These are phyloP conservation scores for Norana najaformis DNA, from an alignment of 2,888 invertebrate genomes.

Conservation along the genomic window DNA sequence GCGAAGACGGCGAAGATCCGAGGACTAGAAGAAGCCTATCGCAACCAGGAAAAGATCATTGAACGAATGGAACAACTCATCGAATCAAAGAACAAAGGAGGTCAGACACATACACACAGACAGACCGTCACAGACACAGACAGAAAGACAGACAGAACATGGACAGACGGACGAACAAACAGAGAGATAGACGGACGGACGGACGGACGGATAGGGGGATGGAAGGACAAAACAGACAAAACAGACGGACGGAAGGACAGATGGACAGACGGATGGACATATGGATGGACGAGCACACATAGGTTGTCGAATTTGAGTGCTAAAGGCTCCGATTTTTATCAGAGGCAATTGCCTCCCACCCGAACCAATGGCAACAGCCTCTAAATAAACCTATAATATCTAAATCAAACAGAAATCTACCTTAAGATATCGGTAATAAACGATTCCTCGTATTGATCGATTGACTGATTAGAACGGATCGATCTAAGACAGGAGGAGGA, in stretches of 20 bases:
- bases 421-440: too few species aligned
- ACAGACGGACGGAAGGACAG: background rate
- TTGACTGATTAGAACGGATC: too few species aligned
- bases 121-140: background rate
- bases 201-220: background rate
- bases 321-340: too few species aligned
- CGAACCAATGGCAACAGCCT: too few species aligned
- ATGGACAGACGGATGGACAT: background rate
- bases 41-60: slow-evolving; percentile 60
- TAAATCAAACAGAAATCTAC: too few species aligned
- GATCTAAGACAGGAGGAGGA: too few species aligned
- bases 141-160: background rate
- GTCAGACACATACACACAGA: background rate
- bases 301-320: too few species aligned
- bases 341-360: too few species aligned
- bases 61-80: slow-evolving; percentile 56
- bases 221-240: too few species aligned
- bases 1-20: slow-evolving; percentile 53
- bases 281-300: too few species aligned
- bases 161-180: background rate
- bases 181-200: background rate
- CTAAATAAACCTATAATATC: too few species aligned
- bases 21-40: slow-evolving; percentile 56
- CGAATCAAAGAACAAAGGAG: slow-evolving; percentile 22
- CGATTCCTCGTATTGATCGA: too few species aligned